Evolutionary conservation across 35 echinoderm and acorn worm genomes (phyloP).

Genomic region (Patiria miniata): DNA sequence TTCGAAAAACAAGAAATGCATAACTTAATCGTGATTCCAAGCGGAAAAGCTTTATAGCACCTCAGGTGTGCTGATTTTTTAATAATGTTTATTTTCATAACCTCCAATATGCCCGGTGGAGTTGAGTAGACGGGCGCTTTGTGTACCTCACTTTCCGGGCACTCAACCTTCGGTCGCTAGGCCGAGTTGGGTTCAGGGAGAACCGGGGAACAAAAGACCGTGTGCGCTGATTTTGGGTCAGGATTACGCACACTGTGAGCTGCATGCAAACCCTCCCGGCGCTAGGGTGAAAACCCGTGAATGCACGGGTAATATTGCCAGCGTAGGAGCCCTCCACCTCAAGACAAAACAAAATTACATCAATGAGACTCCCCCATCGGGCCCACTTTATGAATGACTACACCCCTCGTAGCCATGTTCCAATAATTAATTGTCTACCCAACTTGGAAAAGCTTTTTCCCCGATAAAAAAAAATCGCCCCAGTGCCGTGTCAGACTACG

Average conservation of each 20-base stretch:
- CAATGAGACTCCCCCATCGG: slow-evolving; percentile 7
- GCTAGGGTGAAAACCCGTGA: background rate
- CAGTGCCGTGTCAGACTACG: background rate
- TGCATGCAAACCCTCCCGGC: background rate
- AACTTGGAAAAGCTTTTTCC: background rate
- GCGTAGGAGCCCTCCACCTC: too few relatives aligned
- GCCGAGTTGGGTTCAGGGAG: background rate
- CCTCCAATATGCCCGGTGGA: background rate
- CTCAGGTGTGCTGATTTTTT: background rate
- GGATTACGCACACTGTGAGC: background rate
- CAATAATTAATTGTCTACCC: slow-evolving; percentile 11
- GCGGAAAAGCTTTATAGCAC: background rate
- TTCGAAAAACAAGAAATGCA: slow-evolving; percentile 10
- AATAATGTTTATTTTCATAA: slow-evolving; percentile 20
- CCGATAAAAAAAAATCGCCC: background rate
- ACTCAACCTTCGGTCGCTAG: background rate
- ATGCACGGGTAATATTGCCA: background rate
- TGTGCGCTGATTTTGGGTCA: background rate
- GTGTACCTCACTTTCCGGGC: slow-evolving; percentile 5
- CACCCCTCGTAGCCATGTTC: slow-evolving; percentile 3
- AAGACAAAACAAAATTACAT: slow-evolving; percentile 9
- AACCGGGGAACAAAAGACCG: background rate
- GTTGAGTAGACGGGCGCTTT: background rate
- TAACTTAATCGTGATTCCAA: slow-evolving; percentile 2
- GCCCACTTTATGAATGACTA: background rate